phyloP scores from a whole-genome alignment of 2,888 invertebrate species.

The Andrena haemorrhoa region DNA sequence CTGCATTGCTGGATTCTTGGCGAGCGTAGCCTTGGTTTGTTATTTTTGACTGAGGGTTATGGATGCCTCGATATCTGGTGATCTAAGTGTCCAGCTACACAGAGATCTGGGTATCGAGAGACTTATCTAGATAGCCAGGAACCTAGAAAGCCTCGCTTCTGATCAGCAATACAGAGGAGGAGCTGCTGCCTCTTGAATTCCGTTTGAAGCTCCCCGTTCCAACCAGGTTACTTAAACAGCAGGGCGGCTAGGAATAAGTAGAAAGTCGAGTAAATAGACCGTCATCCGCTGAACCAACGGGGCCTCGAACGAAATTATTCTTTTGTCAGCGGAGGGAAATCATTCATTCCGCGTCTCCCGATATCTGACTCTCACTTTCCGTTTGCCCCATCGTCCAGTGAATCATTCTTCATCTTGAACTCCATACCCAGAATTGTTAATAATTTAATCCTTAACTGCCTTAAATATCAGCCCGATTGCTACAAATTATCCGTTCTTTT shows the following conservation, averaged over 20 bases:
- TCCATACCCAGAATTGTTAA: background rate
- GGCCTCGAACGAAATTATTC: slow-evolving; percentile 9
- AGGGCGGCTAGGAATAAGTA: slow-evolving; percentile 29
- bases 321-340: slow-evolving; percentile 5
- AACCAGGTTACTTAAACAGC: slow-evolving; percentile 22
- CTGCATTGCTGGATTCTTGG: background rate
- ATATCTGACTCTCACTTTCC: background rate
- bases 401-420: background rate
- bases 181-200: slow-evolving; percentile 15
- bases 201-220: background rate
- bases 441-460: background rate
- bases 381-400: background rate
- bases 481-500: background rate
- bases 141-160: no score
- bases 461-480: background rate
- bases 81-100: background rate
- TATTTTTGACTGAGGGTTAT: background rate
- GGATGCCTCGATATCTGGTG: background rate
- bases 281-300: background rate
- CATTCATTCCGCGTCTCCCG: slow-evolving; percentile 11
- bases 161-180: background rate
- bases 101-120: background rate
- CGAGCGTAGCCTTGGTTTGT: background rate
- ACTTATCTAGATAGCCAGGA: no score
- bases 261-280: slow-evolving; percentile 36